phyloP scores from a whole-genome alignment of 64 coral and sea anemone genomes.

The Stichodactyla mertensii region DNA sequence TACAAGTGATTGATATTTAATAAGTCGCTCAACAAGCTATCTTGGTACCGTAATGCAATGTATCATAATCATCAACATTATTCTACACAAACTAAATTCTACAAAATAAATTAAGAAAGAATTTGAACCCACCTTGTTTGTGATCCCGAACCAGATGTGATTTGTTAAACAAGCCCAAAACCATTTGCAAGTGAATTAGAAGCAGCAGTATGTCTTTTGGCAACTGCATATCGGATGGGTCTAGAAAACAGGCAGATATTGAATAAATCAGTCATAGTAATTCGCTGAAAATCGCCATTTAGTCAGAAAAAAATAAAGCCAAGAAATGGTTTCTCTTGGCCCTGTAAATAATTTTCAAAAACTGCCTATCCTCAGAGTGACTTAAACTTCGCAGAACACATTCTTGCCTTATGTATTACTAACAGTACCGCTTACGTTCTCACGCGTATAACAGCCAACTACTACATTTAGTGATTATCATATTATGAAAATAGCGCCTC shows the following conservation, averaged over 20 bases:
- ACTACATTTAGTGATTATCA: constrained; percentile 23
- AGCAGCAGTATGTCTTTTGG: background rate
- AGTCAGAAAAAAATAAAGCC: too few species aligned
- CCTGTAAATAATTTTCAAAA: background rate
- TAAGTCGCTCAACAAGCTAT: background rate
- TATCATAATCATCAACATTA: constrained; percentile 12
- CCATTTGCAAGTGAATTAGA: background rate
- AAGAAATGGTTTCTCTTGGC: background rate
- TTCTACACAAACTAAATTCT: background rate
- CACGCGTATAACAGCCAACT: constrained; percentile 34
- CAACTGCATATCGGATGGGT: constrained; percentile 3
- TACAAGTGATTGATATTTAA: constrained; percentile 9
- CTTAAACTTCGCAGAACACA: background rate
- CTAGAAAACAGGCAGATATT: constrained; percentile 15
- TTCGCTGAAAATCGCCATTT: too few species aligned
- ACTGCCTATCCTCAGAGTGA: background rate
- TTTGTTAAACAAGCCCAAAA: background rate
- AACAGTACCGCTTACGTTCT: background rate
- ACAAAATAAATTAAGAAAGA: background rate
- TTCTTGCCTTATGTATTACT: background rate
- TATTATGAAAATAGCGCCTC: constrained; percentile 52
- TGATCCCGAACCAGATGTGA: background rate
- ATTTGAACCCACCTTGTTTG: background rate
- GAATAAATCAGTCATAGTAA: background rate
- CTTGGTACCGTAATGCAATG: constrained; percentile 36